phyloP scores from a whole-genome alignment of 1,140 invertebrate species.

The Apis cerana region DNA sequence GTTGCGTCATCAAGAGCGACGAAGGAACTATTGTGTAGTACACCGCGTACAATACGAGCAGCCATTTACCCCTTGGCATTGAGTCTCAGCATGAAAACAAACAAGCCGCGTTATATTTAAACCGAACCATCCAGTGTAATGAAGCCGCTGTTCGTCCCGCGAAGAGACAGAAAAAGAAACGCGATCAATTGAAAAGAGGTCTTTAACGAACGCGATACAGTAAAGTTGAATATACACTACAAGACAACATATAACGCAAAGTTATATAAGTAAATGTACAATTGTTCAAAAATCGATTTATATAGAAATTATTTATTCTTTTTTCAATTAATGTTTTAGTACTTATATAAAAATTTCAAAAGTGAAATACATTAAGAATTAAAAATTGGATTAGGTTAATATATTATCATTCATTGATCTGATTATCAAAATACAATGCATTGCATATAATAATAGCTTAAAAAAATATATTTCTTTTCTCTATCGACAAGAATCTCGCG shows the following conservation, averaged over 20 bases:
- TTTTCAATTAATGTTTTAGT: too few relatives aligned
- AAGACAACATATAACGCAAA: too few relatives aligned
- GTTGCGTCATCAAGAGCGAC: not conserved
- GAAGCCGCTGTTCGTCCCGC: not conserved
- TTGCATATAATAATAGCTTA: too few relatives aligned
- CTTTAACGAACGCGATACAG: not conserved
- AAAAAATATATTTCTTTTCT: not conserved
- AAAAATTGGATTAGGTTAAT: too few relatives aligned
- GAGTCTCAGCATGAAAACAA: constrained; percentile 13
- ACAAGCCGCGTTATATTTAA: constrained; percentile 18
- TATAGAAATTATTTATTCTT: too few relatives aligned
- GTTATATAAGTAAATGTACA: too few relatives aligned
- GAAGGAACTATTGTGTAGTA: not conserved
- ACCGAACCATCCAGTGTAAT: not conserved
- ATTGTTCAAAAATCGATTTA: too few relatives aligned
- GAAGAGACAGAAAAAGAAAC: not conserved
- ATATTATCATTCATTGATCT: too few relatives aligned
- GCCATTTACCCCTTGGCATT: constrained; percentile 13
- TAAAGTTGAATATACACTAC: not conserved
- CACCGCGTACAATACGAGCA: not conserved
- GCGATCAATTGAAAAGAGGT: not conserved
- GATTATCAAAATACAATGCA: too few relatives aligned
- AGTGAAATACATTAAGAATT: too few relatives aligned
- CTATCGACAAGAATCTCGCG: constrained; percentile 11
- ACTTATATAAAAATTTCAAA: too few relatives aligned